These are phyloP conservation scores for Drosophila asahinai DNA, from an alignment of 1,140 invertebrate species.

Conservation along the genomic window DNA sequence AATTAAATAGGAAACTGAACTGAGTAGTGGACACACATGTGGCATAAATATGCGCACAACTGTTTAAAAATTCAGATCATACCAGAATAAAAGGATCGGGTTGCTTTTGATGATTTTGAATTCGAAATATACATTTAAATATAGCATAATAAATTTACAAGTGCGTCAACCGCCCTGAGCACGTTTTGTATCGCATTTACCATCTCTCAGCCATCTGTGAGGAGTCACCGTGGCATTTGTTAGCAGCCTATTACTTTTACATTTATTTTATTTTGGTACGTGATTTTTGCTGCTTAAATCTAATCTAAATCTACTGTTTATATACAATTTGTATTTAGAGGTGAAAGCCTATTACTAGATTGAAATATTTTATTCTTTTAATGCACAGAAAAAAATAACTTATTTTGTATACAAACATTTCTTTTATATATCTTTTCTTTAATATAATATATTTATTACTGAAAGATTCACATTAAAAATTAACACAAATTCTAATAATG, in stretches of 20 bases:
- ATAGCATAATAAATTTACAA: slow-evolving; percentile 55
- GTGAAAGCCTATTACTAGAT: slow-evolving; percentile 58
- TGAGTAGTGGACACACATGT: slow-evolving; percentile 37
- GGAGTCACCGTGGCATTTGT: slow-evolving; percentile 15
- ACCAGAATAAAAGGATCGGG: slow-evolving; percentile 29
- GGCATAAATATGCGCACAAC: slow-evolving; percentile 31
- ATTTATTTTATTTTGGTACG: too few species aligned
- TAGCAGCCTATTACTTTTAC: slow-evolving; percentile 56
- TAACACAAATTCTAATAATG: too few species aligned
- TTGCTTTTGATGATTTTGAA: slow-evolving; percentile 51
- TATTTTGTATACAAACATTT: too few species aligned
- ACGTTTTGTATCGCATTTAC: slow-evolving; percentile 23
- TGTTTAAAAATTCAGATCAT: slow-evolving; percentile 16
- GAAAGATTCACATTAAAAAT: too few species aligned
- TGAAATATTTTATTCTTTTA: slow-evolving; percentile 49
- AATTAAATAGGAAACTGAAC: slow-evolving; percentile 12
- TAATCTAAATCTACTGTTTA: too few species aligned
- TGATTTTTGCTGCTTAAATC: too few species aligned
- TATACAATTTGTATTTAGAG: too few species aligned
- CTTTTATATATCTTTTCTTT: too few species aligned
- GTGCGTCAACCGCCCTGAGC: slow-evolving; percentile 19
- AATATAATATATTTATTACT: too few species aligned
- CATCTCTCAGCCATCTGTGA: slow-evolving; percentile 70
- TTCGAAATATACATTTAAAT: slow-evolving; percentile 67
- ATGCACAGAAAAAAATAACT: background rate